Conservation (phyloP, 2,888 invertebrate species). For the Podotricha telesiphe region DNA sequence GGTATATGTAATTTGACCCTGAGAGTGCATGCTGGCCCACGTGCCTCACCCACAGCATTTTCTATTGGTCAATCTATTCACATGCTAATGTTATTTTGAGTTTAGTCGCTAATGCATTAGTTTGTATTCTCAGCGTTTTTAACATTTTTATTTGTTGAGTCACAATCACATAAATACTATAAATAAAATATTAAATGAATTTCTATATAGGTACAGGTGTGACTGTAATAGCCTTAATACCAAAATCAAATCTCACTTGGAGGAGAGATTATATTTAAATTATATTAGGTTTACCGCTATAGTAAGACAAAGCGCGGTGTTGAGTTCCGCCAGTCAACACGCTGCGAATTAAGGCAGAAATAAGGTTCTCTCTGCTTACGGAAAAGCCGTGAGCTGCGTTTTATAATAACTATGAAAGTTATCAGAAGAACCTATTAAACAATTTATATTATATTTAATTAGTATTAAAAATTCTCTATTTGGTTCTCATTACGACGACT, state of each 20-base stretch:
- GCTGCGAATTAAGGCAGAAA: no score
- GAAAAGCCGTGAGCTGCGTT: no score
- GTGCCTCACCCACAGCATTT: conserved; percentile 22
- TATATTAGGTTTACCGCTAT: not conserved
- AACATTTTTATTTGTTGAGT: conserved; percentile 1
- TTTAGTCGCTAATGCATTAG: conserved; percentile 9
- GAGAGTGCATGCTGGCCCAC: conserved; percentile 11
- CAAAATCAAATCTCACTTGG: not conserved
- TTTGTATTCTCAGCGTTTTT: not conserved
- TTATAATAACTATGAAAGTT: not conserved
- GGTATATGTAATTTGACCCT: not conserved
- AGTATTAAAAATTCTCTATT: not conserved
- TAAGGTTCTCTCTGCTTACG: no score
- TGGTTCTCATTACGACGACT: not conserved
- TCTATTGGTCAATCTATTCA: conserved; percentile 28
- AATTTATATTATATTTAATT: not conserved
- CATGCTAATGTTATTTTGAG: conserved; percentile 9
- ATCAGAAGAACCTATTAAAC: no score
- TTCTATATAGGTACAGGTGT: no score
- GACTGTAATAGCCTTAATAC: no score
- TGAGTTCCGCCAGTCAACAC: not conserved
- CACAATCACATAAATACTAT: not conserved
- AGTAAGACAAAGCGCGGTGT: not conserved
- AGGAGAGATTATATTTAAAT: not conserved
- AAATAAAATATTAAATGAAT: no score